Base-by-base conservation (phyloP, 2,888 invertebrate species). In the Trissolcus japonicus region DNA sequence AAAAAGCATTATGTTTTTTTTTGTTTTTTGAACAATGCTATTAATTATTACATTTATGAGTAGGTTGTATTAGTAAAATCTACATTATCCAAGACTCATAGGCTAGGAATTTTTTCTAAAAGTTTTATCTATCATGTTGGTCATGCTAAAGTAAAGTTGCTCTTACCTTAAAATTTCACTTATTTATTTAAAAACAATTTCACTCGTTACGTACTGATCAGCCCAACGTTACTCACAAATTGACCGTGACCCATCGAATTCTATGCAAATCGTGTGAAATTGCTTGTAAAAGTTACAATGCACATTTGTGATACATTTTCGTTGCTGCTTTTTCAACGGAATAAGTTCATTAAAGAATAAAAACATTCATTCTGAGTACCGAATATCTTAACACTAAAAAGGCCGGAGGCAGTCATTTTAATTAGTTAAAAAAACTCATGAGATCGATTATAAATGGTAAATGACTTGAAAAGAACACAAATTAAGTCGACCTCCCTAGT, bases 101-200 rank as follows among this genome's bases (percentile, higher is more conserved):
- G 16, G 21, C 35, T 43, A 62, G 61, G 59, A 68, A 59, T 63
- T 40, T 68, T 75, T 29, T 62, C 41, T 19, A 51, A 17, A 16
- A 48, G 40, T 40, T 48, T 14, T 60, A 68, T 69, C 66, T 63
- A 66, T 62, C 54, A 61, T 66, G 41, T 6, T 25, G 65, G 73
- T 69, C 69, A 71, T 71, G 76, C 74, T 79, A 54, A 59, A 79
- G 56, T 61, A 71, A 11, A 35, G 63, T 56, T 74, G 78, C 80
- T 80, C 68, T 82, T 80, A 82, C 82, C 83, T 83, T 82, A 82
- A 68, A 83, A 81, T 82, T 84, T 82, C 82, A 80, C 81, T n/a
- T 79, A 72, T 60, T 74, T 74, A 40, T 55, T 71, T 72, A 55
- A 71, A 81, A 80, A 82, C 68, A 77, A 69, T 81, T 84, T 84